Percentiles rank a stretch among this genome's conserved stretches.
These are phyloP conservation scores for Lasiurus borealis DNA, from an alignment of 2,113 vertebrate genomes.

Conservation along the genomic window DNA sequence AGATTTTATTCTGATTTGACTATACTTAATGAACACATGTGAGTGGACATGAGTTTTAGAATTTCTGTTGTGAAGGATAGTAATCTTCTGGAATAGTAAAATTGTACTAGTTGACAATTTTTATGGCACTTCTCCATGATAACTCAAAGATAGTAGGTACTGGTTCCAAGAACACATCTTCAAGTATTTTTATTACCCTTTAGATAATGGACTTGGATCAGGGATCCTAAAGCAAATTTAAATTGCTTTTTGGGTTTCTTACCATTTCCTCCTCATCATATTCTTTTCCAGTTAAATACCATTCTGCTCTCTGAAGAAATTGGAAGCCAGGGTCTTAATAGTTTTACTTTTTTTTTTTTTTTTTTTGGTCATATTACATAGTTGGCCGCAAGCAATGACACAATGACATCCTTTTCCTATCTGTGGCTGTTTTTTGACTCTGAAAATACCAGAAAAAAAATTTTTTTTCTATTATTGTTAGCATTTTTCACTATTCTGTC, in stretches of 20 bases:
- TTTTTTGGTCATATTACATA: background rate
- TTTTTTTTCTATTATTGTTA: conserved; percentile 30
- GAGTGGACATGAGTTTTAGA: background rate
- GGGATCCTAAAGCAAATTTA: conserved; percentile 58
- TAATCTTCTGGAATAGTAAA: conserved; percentile 31
- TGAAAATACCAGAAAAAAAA: conserved; percentile 6
- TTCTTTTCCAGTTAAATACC: background rate
- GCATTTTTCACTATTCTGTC: background rate
- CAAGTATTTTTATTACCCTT: conserved; percentile 1
- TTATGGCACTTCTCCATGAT: background rate
- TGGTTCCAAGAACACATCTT: conserved; percentile 25
- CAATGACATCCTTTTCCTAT: conserved; percentile 8
- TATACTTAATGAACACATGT: background rate
- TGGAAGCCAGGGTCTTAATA: background rate
- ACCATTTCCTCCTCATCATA: background rate
- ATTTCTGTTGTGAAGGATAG: conserved; percentile 15
- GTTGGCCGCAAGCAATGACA: conserved; percentile 19
- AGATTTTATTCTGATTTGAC: background rate
- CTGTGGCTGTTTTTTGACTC: background rate
- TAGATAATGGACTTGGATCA: conserved; percentile 27
- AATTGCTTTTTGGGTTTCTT: conserved; percentile 32
- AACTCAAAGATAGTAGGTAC: background rate
- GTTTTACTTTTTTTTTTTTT: conserved; percentile 61
- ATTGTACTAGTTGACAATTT: background rate
- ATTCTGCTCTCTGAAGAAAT: conserved; percentile 45